Conservation (phyloP, 1,140 invertebrate genomes). For the Ceratosolen solmsi region DNA sequence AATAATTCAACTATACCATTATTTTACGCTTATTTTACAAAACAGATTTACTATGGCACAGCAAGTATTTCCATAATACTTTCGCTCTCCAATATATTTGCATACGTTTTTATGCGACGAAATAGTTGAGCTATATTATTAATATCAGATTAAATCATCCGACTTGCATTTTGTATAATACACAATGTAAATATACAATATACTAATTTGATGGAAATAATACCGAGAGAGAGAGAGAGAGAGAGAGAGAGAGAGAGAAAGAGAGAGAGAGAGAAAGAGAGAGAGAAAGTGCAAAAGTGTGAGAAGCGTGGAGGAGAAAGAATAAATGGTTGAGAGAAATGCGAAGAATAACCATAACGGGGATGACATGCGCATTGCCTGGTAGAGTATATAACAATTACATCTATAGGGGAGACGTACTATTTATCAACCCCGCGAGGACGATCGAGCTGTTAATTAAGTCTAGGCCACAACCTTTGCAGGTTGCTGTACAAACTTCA, state of each 20-base stretch:
- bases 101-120: too few species aligned
- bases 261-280: not conserved
- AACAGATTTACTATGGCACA: too few species aligned
- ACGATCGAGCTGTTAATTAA: slow-evolving; percentile 34
- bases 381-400: not conserved
- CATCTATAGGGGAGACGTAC: slow-evolving; percentile 7
- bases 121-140: too few species aligned
- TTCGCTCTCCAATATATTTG: too few species aligned
- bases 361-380: not conserved
- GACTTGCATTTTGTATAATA: too few species aligned
- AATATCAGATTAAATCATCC: too few species aligned
- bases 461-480: slow-evolving; percentile 53
- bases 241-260: not conserved
- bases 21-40: too few species aligned
- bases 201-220: too few species aligned
- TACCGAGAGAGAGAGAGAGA: not conserved
- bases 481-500: slow-evolving; percentile 12
- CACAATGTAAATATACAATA: too few species aligned
- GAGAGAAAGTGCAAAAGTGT: too few species aligned
- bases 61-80: too few species aligned
- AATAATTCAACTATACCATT: too few species aligned
- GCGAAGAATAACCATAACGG: not conserved
- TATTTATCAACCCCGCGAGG: slow-evolving; percentile 50
- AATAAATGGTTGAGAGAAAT: not conserved
- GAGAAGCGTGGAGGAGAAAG: not conserved